These are phyloP conservation scores for Anniella stebbinsi DNA, from an alignment of 2,797 vertebrate genomes.

Conservation along the genomic window DNA sequence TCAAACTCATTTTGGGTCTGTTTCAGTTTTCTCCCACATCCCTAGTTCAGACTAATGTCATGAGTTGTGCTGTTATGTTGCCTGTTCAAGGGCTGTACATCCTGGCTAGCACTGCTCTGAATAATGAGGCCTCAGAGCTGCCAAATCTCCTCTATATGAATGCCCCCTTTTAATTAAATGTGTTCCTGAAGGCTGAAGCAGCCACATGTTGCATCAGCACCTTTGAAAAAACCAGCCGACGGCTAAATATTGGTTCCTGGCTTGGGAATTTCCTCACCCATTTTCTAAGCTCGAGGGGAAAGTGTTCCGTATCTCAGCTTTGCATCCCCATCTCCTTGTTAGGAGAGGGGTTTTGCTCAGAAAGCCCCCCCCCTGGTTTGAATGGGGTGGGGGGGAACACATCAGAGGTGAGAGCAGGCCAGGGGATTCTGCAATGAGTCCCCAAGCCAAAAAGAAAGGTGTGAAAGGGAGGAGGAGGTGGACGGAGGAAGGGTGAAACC, in stretches of 20 bases:
- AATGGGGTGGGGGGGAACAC: constrained; percentile 33
- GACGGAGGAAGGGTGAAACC: not conserved
- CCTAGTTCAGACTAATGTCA: no score
- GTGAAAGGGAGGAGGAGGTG: no score
- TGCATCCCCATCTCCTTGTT: not conserved
- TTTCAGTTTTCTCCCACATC: no score
- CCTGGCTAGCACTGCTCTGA: constrained; percentile 24
- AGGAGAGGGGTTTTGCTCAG: constrained; percentile 33
- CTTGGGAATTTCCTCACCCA: constrained; percentile 30
- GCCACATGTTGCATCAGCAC: constrained; percentile 19
- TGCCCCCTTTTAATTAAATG: constrained; percentile 41
- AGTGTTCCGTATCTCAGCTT: constrained; percentile 30
- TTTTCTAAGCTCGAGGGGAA: not conserved
- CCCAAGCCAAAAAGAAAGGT: not conserved
- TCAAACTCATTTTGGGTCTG: no score
- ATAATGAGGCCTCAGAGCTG: constrained; percentile 24
- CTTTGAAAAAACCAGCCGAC: constrained; percentile 23
- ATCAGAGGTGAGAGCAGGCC: constrained; percentile 11
- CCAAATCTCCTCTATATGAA: constrained; percentile 41
- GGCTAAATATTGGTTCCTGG: constrained; percentile 33
- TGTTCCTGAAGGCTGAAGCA: constrained; percentile 33
- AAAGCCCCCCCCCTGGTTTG: constrained; percentile 42
- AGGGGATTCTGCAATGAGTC: constrained; percentile 45
- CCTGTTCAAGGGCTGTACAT: not conserved
- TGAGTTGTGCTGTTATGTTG: not conserved